phyloP scores from a whole-genome alignment of 1,140 invertebrate species.

The Pinna nobilis region DNA sequence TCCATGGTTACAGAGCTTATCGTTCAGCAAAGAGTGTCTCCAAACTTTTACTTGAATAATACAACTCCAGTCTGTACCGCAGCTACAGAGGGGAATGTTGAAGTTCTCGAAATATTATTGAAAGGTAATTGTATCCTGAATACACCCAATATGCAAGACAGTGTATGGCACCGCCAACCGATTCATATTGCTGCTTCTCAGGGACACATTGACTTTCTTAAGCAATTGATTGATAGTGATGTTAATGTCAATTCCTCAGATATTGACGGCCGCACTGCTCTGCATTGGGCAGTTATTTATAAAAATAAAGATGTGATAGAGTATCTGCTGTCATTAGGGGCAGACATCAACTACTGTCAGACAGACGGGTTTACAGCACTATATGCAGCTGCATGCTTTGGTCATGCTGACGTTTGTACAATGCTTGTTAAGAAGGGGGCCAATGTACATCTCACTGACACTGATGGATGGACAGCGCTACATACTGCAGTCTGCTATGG shows the following conservation, averaged over 20 bases:
- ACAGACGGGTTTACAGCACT: conserved; percentile 66
- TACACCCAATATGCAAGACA: conserved; percentile 39
- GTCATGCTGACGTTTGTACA: conserved; percentile 56
- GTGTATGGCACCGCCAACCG: conserved; percentile 61
- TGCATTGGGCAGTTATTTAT: conserved; percentile 68
- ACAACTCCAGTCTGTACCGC: conserved; percentile 52
- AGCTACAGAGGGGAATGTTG: conserved; percentile 44
- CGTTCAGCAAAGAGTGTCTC: conserved; percentile 42
- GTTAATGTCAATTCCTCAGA: conserved; percentile 61
- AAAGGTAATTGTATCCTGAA: conserved; percentile 44
- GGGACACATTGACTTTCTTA: conserved; percentile 53
- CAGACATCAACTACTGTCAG: conserved; percentile 61
- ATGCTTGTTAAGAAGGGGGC: conserved; percentile 55
- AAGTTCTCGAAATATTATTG: conserved; percentile 50
- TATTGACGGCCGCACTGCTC: conserved; percentile 61
- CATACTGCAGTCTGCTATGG: conserved; percentile 68
- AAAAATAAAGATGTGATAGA: conserved; percentile 55
- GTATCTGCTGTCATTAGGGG: conserved; percentile 56
- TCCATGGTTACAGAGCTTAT: conserved; percentile 41
- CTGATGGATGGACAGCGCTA: conserved; percentile 65
- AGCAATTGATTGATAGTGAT: conserved; percentile 54
- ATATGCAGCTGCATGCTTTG: conserved; percentile 64
- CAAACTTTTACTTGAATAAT: conserved; percentile 50
- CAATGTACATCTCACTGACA: conserved; percentile 53
- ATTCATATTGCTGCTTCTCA: conserved; percentile 66